Conservation (phyloP, 2,113 vertebrate genomes). For the Gadus macrocephalus region DNA sequence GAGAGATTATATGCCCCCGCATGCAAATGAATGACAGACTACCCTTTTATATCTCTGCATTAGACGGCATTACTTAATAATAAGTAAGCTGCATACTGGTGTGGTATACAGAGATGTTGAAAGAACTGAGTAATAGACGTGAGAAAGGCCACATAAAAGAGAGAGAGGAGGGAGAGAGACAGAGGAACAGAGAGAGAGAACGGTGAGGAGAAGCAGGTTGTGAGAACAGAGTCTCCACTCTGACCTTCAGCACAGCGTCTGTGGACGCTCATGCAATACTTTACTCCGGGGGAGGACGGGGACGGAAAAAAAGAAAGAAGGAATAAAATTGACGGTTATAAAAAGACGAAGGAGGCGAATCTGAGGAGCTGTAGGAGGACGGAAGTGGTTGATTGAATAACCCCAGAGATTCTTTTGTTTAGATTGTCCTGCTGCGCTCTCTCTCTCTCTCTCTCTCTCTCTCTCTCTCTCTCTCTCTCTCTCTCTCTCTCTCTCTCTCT, state of each 20-base stretch:
- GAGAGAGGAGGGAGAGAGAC: background rate
- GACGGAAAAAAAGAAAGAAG: conserved; percentile 54
- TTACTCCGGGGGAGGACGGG: conserved; percentile 48
- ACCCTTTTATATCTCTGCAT: background rate
- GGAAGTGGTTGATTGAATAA: conserved; percentile 66
- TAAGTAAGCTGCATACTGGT: too few species aligned
- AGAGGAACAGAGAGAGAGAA: conserved; percentile 23
- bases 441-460: conserved; percentile 31
- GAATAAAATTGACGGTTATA: conserved; percentile 56
- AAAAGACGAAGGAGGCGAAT: conserved; percentile 33
- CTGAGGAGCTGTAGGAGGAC: conserved; percentile 68
- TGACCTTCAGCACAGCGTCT: conserved; percentile 59
- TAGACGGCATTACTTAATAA: too few species aligned
- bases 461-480: conserved; percentile 29
- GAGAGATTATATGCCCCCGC: background rate
- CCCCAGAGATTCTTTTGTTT: conserved; percentile 73
- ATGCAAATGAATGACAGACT: background rate
- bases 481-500: conserved; percentile 56
- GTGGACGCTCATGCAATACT: conserved; percentile 58
- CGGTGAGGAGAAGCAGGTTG: conserved; percentile 52
- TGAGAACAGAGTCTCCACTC: conserved; percentile 64
- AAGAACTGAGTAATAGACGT: too few species aligned
- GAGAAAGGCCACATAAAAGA: too few species aligned
- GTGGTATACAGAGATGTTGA: too few species aligned
- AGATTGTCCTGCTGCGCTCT: conserved; percentile 66